Base-by-base conservation (phyloP, 2,888 invertebrate species). In the Epistrophe eligans region DNA sequence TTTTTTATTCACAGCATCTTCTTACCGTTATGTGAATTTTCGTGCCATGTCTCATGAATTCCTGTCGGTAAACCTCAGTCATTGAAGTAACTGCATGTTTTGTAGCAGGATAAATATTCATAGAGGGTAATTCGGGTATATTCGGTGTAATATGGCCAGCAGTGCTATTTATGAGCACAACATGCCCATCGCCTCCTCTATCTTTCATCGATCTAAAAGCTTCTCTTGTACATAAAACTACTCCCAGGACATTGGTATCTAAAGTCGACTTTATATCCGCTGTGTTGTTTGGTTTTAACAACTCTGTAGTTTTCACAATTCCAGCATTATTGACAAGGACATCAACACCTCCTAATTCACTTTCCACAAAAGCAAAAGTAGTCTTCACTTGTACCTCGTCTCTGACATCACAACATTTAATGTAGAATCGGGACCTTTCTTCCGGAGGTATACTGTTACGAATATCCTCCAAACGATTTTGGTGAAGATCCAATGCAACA, bases 321-420 rank as follows among this genome's bases (percentile, higher is more conserved):
- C 93, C 95, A 8, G 95, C 95, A 89, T 94, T 94, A 89, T 95
- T 95, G 7, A 95, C 90, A 58, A 94, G 92, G 0, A 95, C 92
- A 89, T 94, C 93, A 19, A 94, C 92, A 2, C 94, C 93, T 0
- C 94, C 94, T 0, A 94, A 89, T 8, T 92, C 90, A 9, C 91
- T 89, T 32, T 94, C 93, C 70, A 94, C 92, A 90, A 91, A 92
- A 13, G 90, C 88, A 90, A 95, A 95, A 62, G 93, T 93, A 9
- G 90, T 89, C 43, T 93, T 81, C 43, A 95, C 93, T 1, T 94
- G 93, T 1, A 93, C 92, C 81, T 94, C 94, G 13, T 93, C 92
- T 1, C 90, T 90, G 4, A 95, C 89, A 88, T 95, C 94, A 60
- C 89, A 89, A 15, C 83, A 79, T 10, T 81, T 81, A 6, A 83